Base-by-base conservation (phyloP, 2,113 vertebrate genomes). In the Jacana jacana region DNA sequence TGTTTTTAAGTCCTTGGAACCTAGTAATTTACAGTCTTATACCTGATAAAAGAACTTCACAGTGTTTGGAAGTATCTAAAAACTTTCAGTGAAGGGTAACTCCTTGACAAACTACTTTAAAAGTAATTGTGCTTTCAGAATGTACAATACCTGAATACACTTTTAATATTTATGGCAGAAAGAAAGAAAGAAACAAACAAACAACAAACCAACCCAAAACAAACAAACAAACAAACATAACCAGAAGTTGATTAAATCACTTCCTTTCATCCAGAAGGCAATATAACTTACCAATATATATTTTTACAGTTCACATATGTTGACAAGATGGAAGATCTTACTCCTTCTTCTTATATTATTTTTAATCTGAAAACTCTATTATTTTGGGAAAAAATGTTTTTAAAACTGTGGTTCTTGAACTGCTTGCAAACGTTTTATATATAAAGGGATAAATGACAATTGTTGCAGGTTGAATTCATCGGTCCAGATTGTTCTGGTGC, bases 201-300 rank as follows among this genome's bases (percentile, higher is more conserved):
- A 6, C 9, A 48, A 17, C 9, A 30, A 30, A 25, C 25, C 6
- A 18, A 35, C 15, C 3, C 12, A 35, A 84, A 51, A 15, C 33
- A 3, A 35, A 44, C 14, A 39, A 6, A 1, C 1, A 10, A 9
- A 39, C 11, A 16, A 3, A 1, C 1, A 54, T 54, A 55, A 11
- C 17, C 5, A 88, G n/a, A 55, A 63, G 6, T 3, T 60, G 37
- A 42, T 54, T 11, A 58, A 78, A 68, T 90, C 22, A 46, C 6
- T 71, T 58, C 9, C 18, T 57, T 88, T 92, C 8, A 40, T 65
- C 18, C 13, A 52, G 71, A 81, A 83, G 2, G 2, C 6, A 11
- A 11, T 18, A 44, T 55, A 42, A 30, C 5, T 16, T 24, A 39
- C 10, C 14, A 55, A 46, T 20, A 35, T 2, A 39, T 33, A 22